A percentile compares a stretch with the other conserved stretches of the same genome.
phyloP scores from a whole-genome alignment of 2,888 invertebrate genomes.

The Philereme transversata region DNA sequence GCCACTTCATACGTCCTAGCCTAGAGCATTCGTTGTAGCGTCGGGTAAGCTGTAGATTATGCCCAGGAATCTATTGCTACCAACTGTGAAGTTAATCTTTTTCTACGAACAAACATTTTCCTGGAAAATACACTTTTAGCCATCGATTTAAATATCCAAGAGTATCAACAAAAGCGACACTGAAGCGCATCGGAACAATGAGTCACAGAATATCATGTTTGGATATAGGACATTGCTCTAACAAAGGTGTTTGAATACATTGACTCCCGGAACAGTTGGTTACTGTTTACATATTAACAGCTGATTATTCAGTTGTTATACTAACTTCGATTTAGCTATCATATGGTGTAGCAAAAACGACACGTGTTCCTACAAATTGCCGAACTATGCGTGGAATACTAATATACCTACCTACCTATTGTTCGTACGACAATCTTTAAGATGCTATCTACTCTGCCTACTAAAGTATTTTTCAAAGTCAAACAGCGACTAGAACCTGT shows the following conservation, averaged over 20 bases:
- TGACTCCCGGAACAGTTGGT: constrained; percentile 29
- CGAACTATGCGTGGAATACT: constrained; percentile 16
- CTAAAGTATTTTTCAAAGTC: no score
- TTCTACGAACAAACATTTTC: no score
- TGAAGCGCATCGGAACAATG: constrained; percentile 19
- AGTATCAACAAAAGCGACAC: constrained; percentile 16
- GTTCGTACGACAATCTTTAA: no score
- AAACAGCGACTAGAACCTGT: no score
- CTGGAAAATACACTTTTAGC: no score
- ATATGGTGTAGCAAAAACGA: constrained; percentile 1
- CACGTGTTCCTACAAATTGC: constrained; percentile 23
- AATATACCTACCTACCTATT: constrained; percentile 4
- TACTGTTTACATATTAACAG: constrained; percentile 25
- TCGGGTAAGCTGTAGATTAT: no score
- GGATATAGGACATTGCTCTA: constrained; percentile 26
- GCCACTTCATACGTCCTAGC: no score
- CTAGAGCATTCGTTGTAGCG: no score
- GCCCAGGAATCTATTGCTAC: no score
- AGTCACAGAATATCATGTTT: constrained; percentile 26
- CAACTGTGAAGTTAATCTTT: no score
- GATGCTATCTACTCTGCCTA: no score
- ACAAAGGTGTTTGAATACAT: constrained; percentile 31
- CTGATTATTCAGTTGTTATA: constrained; percentile 16
- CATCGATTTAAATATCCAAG: neutral
- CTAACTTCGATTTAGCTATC: constrained; percentile 8